phyloP scores from a whole-genome alignment of 1,140 invertebrate species.

The Brachionus asplanchnoidis region DNA sequence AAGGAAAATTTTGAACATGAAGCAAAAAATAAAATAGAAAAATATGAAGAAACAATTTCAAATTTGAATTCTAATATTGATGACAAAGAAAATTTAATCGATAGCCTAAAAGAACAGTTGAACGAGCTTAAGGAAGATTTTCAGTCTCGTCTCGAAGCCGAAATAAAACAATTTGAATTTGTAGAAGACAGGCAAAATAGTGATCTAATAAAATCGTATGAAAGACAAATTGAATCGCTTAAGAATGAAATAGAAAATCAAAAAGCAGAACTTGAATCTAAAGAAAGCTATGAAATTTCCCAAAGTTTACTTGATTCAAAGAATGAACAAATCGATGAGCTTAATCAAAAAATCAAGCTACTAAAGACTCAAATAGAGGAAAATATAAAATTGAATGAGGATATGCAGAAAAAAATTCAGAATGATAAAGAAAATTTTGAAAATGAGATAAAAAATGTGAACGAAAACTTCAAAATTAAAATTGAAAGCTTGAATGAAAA shows the following conservation, averaged over 20 bases:
- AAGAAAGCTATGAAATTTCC: not conserved
- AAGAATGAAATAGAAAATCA: not conserved
- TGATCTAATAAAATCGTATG: not conserved
- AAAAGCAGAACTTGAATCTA: not conserved
- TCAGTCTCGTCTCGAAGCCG: conserved; percentile 18
- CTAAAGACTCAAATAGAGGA: not conserved
- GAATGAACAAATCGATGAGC: conserved; percentile 21
- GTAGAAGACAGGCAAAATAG: conserved; percentile 9
- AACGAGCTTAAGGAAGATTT: conserved; percentile 26
- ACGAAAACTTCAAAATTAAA: not conserved
- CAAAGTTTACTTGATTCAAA: conserved; percentile 24
- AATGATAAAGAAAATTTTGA: not conserved
- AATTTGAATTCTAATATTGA: not conserved
- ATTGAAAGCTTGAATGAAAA: not conserved
- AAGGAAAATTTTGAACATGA: conserved; percentile 33
- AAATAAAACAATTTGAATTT: conserved; percentile 34
- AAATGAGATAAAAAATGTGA: not conserved
- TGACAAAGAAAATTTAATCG: conserved; percentile 11
- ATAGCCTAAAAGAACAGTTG: not conserved
- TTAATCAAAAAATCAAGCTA: not conserved
- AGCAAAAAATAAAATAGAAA: not conserved
- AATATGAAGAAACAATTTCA: conserved; percentile 12
- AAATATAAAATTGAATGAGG: not conserved
- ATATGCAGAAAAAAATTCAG: not conserved
- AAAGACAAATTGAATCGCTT: not conserved